phyloP scores from a whole-genome alignment of 1,140 invertebrate genomes.

The Tribolium castaneum region DNA sequence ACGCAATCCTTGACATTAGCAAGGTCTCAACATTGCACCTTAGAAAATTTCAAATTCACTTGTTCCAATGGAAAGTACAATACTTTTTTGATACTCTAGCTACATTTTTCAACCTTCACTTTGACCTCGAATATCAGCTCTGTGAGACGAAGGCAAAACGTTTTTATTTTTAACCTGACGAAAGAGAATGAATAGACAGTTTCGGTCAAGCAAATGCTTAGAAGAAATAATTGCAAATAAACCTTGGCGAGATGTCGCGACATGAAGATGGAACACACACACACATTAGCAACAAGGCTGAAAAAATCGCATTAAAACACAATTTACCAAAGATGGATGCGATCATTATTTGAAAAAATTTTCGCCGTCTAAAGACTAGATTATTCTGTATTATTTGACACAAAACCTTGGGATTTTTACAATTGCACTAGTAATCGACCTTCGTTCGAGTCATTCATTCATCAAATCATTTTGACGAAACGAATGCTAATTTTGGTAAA shows the following conservation, averaged over 20 bases:
- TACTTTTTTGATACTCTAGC: background rate
- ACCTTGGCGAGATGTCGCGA: constrained; percentile 17
- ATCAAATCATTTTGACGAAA: constrained; percentile 1
- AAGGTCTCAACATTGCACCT: constrained; percentile 14
- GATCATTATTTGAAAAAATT: background rate
- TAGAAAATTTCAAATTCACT: constrained; percentile 19
- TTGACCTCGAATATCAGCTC: constrained; percentile 30
- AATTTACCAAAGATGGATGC: constrained; percentile 20
- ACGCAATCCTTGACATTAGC: constrained; percentile 13
- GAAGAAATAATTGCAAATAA: background rate
- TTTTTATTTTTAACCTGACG: constrained; percentile 29
- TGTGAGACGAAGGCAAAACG: constrained; percentile 22
- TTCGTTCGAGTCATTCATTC: constrained; percentile 18
- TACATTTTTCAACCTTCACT: constrained; percentile 29
- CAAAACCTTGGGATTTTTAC: constrained; percentile 17
- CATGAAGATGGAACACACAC: constrained; percentile 3
- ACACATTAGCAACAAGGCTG: background rate
- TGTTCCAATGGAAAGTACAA: constrained; percentile 11
- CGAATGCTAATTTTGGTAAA: background rate
- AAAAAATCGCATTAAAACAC: constrained; percentile 24
- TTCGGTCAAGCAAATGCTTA: constrained; percentile 11
- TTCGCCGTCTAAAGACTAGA: too few relatives aligned
- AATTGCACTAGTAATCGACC: constrained; percentile 22
- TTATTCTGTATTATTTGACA: background rate
- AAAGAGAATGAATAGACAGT: constrained; percentile 31